These are phyloP conservation scores for Hemiprocne comata DNA, from an alignment of 2,113 vertebrate genomes.

Conservation along the genomic window DNA sequence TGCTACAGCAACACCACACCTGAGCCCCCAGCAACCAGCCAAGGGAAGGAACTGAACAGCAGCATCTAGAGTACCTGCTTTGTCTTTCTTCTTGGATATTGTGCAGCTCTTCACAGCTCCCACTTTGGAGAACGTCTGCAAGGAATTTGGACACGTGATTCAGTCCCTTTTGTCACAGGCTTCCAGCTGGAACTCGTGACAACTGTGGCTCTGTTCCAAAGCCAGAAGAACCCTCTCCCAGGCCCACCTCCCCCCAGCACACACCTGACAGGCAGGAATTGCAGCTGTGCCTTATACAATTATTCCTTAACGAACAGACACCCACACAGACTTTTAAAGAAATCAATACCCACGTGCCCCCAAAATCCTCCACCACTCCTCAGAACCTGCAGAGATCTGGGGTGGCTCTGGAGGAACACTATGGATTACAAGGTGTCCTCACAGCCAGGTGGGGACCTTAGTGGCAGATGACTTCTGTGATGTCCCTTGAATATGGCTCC, in stretches of 20 bases:
- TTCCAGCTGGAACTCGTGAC: background rate
- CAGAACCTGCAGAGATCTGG: background rate
- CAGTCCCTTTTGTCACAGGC: slow-evolving; percentile 36
- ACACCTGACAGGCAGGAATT: background rate
- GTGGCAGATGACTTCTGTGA: too few species aligned
- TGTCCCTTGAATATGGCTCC: background rate
- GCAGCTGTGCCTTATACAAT: background rate
- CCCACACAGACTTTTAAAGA: background rate
- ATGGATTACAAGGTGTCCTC: background rate
- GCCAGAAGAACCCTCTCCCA: background rate
- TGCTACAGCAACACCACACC: background rate
- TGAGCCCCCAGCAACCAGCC: background rate
- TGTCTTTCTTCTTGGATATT: slow-evolving; percentile 92
- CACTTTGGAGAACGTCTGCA: slow-evolving; percentile 88
- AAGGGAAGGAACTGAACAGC: slow-evolving; percentile 40
- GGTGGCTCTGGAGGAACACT: background rate
- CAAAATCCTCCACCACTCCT: background rate
- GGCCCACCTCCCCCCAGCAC: background rate
- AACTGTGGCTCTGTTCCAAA: background rate
- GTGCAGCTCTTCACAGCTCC: slow-evolving; percentile 87
- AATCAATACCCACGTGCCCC: rapidly evolving
- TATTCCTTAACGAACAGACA: background rate
- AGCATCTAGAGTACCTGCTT: slow-evolving; percentile 80
- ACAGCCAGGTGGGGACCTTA: background rate
- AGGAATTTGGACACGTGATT: slow-evolving; percentile 43